Percentiles rank a stretch among this genome's conserved stretches.
Evolutionary conservation across 2,797 vertebrate species (phyloP).

Genomic region (Ispidina lecontei): DNA sequence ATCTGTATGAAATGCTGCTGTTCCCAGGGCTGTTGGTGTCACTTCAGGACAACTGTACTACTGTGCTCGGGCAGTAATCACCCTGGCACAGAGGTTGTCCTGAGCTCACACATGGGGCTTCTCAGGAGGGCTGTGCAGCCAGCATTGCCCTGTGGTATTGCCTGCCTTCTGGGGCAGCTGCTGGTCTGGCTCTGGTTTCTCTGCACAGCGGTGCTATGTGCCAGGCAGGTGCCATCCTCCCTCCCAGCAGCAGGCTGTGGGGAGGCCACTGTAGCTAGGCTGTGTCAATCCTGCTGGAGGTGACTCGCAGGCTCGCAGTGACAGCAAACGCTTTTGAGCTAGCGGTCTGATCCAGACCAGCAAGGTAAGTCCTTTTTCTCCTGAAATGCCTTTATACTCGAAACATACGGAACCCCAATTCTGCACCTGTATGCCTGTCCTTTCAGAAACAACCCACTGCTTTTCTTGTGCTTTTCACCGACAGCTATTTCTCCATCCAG

Average conservation of each 20-base stretch:
- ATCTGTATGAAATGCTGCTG: constrained; percentile 16
- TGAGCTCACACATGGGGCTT: rapidly evolving
- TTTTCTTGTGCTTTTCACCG: constrained; percentile 60
- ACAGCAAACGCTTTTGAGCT: background rate
- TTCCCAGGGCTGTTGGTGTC: constrained; percentile 14
- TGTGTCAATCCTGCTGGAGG: background rate
- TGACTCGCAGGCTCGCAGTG: background rate
- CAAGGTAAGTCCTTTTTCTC: background rate
- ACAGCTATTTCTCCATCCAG: constrained; percentile 58
- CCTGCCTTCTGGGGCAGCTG: background rate
- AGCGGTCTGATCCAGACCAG: background rate
- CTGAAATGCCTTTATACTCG: background rate
- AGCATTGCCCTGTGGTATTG: background rate
- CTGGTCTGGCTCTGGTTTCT: background rate
- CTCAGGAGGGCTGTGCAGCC: background rate
- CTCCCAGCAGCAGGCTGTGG: background rate
- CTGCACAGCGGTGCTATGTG: rapidly evolving
- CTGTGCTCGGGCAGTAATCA: background rate
- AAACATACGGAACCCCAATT: constrained; percentile 12
- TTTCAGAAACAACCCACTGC: background rate
- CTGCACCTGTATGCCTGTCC: constrained; percentile 3
- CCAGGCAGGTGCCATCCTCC: background rate
- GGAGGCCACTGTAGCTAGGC: background rate
- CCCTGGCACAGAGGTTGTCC: background rate
- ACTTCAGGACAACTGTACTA: background rate